Evolutionary conservation across 2,888 invertebrate species (phyloP).

Genomic region (Automeris io): DNA sequence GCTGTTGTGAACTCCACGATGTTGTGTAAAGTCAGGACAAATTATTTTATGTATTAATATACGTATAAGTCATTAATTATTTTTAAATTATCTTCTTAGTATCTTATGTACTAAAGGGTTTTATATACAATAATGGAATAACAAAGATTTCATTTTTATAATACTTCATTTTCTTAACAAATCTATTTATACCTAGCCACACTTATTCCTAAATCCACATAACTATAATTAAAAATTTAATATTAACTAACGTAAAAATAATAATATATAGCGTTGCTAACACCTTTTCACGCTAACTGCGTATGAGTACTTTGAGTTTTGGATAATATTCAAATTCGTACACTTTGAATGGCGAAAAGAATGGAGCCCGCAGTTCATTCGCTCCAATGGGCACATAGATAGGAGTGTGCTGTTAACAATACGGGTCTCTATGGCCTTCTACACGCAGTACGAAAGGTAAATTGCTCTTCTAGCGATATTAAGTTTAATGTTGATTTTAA

Average conservation of each 20-base stretch:
- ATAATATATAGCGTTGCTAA: background rate
- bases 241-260: background rate
- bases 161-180: too few species aligned
- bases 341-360: slow-evolving; percentile 26
- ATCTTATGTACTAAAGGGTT: too few species aligned
- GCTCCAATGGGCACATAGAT: slow-evolving; percentile 34
- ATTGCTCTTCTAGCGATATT: slow-evolving; percentile 33
- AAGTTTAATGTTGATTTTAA: background rate
- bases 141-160: too few species aligned
- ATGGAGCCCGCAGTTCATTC: slow-evolving; percentile 45
- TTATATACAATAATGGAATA: too few species aligned
- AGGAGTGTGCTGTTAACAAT: slow-evolving; percentile 29
- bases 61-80: too few species aligned
- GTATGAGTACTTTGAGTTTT: background rate
- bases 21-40: too few species aligned
- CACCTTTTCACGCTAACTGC: background rate
- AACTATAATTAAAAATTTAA: too few species aligned
- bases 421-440: slow-evolving; percentile 20
- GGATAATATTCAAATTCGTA: slow-evolving; percentile 6
- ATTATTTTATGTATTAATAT: too few species aligned
- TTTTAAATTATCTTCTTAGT: too few species aligned
- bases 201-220: too few species aligned
- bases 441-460: slow-evolving; percentile 11
- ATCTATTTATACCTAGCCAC: too few species aligned
- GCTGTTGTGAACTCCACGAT: too few species aligned